phyloP scores from a whole-genome alignment of 2,797 vertebrate genomes.

The Melanotaenia parkinsoni region DNA sequence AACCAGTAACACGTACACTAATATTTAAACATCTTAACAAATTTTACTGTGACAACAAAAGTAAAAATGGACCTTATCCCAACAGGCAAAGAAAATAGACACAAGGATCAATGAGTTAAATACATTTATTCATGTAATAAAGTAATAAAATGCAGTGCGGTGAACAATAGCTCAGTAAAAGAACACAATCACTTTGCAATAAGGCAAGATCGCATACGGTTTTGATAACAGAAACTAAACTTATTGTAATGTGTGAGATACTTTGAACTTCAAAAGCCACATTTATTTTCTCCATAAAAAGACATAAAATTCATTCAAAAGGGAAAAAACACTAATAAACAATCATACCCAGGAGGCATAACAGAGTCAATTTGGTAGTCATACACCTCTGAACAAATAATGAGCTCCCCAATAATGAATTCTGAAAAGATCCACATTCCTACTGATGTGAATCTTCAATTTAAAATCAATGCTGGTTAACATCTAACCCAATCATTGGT shows the following conservation, averaged over 20 bases:
- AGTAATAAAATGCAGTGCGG: not conserved
- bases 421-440: constrained; percentile 42
- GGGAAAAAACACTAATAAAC: constrained; percentile 15
- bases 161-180: not conserved
- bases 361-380: constrained; percentile 43
- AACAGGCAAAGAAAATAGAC: no score
- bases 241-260: constrained; percentile 7
- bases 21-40: no score
- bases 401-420: constrained; percentile 46
- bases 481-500: constrained; percentile 43
- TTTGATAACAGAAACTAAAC: not conserved
- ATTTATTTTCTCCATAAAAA: constrained; percentile 29
- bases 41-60: no score
- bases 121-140: not conserved
- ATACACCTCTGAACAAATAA: constrained; percentile 61
- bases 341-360: constrained; percentile 28
- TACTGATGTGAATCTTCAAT: constrained; percentile 46
- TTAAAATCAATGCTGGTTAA: constrained; percentile 39
- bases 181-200: not conserved
- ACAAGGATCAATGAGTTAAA: not conserved
- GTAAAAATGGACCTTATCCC: no score
- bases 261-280: constrained; percentile 1
- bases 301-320: constrained; percentile 23
- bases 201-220: not conserved
- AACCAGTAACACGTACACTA: no score